A percentile compares a stretch with the other conserved stretches of the same genome.
phyloP scores from a whole-genome alignment of 2,113 vertebrate genomes.

The Chlamydotis undulata region DNA sequence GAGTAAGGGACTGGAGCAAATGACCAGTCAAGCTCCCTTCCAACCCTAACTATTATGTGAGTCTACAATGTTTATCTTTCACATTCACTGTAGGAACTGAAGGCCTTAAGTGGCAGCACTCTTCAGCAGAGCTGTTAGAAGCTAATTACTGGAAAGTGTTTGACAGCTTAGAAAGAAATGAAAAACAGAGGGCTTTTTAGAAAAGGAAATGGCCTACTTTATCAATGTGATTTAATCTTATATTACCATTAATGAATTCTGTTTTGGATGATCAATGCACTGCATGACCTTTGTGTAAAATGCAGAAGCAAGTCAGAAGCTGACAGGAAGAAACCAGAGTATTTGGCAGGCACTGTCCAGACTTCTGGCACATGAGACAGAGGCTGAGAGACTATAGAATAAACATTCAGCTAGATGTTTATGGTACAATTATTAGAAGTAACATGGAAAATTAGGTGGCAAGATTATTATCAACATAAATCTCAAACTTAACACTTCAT shows the following conservation, averaged over 20 bases:
- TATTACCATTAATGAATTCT: not conserved
- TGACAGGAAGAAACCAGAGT: not conserved
- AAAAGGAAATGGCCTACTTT: not conserved
- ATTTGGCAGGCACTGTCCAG: not conserved
- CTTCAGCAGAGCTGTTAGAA: not conserved
- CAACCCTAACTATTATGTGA: not conserved
- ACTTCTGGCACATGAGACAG: not conserved
- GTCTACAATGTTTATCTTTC: not conserved
- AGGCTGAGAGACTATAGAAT: not conserved
- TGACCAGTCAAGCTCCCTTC: not conserved
- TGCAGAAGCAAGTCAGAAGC: not conserved
- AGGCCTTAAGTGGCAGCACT: not conserved
- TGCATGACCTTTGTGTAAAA: not conserved
- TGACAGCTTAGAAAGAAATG: not conserved
- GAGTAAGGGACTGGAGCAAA: not conserved
- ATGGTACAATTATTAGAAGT: not conserved
- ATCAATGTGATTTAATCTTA: not conserved
- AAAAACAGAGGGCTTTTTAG: not conserved
- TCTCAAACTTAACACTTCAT: not conserved
- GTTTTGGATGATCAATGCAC: not conserved
- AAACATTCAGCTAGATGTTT: not conserved
- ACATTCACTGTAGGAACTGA: not conserved
- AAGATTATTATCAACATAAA: rapidly evolving
- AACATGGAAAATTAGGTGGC: not conserved
- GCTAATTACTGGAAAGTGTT: not conserved